Percentiles rank a stretch among this genome's conserved stretches.
These are phyloP conservation scores for Spatula clypeata DNA, from an alignment of 2,797 vertebrate genomes.

Conservation along the genomic window DNA sequence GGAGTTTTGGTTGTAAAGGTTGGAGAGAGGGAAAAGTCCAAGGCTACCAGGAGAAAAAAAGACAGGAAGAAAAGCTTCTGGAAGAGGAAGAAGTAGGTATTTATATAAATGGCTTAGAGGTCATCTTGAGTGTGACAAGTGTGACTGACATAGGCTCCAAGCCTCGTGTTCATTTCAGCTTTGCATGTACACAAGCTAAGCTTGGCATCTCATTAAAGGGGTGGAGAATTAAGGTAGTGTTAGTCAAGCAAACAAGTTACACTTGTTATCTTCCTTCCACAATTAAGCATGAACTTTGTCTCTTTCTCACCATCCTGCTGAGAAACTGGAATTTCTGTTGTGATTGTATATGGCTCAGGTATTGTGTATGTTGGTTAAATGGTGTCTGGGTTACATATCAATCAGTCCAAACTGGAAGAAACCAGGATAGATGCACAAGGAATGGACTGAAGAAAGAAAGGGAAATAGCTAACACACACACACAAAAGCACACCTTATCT, in stretches of 20 bases:
- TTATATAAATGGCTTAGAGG: conserved; percentile 3
- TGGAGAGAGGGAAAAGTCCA: background rate
- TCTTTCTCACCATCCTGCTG: conserved; percentile 39
- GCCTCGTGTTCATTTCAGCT: background rate
- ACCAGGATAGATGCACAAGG: background rate
- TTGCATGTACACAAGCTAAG: background rate
- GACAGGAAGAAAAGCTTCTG: background rate
- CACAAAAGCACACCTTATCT: background rate
- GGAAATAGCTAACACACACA: background rate
- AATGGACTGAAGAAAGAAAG: background rate
- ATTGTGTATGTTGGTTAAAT: conserved; percentile 47
- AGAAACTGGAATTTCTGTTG: conserved; percentile 45
- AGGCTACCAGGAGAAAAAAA: background rate
- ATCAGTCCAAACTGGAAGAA: background rate
- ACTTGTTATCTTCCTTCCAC: background rate
- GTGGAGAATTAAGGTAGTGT: background rate
- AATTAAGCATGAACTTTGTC: conserved; percentile 46
- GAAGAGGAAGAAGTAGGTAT: conserved; percentile 22
- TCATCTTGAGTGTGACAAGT: background rate
- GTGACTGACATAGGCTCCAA: background rate
- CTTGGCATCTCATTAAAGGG: background rate
- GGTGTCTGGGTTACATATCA: background rate
- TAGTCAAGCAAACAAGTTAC: conserved; percentile 35
- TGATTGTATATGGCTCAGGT: conserved; percentile 31
- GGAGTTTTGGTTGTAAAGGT: background rate